Evolutionary conservation across 2,113 vertebrate species (phyloP), one percentile per base, ranked within the genome.

Genomic region (Oxygymnocypris stewartii): DNA sequence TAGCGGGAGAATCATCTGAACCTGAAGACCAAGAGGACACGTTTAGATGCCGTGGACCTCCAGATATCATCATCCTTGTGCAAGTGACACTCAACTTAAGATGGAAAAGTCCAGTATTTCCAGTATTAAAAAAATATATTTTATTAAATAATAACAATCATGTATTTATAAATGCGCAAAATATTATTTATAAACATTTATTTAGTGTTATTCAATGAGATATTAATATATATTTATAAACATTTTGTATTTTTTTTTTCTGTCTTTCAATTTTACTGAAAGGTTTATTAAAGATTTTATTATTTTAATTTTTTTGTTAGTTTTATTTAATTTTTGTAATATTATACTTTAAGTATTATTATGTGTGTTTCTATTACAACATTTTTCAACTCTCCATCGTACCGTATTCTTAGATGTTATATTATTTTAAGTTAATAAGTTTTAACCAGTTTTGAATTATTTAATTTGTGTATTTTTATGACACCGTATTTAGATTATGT

Each of bases 1-100:
- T 65, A 31, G 49, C 31, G 8, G 86, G 18, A 6, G 76, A 73
- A 28, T 92, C 88, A 2, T 89, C 88, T 25, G 88, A 80, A 74
- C 91, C 94, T 94, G 89, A 31, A 79, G 35, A 75, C 20, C 4
- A 76, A 84, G 86, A 69, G 1, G 3, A 9, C 8, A 61, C 23
- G 3, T 61, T 61, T n/a, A 61, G 57, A n/a, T 61, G 23, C 8
- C 23, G 10, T n/a, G 54, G 54, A 23, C 18, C 16, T 18, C 16
- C 51, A 20, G 51, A 54, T 54, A 18, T 20, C 18, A 57, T 49
- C 13, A 8, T 35, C 14, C 65, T 69, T 31, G 28, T 31, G 28
- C 28, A 31, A 67, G 63, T 13, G 14, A 3, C 5, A 0, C 25
- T 13, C 28, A 14, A 14, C 25, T 65, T 67, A 35, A 35, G 16